Base-by-base conservation (phyloP, 2,888 invertebrate species). In the Frankliniella fusca region DNA sequence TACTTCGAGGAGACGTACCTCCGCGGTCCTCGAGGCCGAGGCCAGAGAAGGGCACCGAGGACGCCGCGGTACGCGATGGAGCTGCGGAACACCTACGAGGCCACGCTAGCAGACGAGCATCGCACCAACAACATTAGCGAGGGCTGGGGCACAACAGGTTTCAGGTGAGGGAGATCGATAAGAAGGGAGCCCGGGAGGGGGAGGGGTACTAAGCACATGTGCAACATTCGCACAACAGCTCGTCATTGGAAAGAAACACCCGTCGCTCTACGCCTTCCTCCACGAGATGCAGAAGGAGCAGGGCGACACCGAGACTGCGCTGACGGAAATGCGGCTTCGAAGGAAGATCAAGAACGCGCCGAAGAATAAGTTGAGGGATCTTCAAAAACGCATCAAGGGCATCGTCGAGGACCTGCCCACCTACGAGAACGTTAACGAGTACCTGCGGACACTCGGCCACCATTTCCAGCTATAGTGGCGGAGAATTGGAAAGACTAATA, bases 71-170 rank as follows among this genome's bases (percentile, higher is more conserved):
- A 80, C 20, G 48, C 23, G 2, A 1, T 49, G 18, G 48, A 80
- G 48, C 0, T 27, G 18, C 28, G 80, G 80, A 80, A 80, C 49
- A 7, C 48, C 18, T 27, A 80, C 49, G 80, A 80, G 49, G 80
- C 80, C 27, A 80, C 80, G 3, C 20, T 80, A 1, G 49, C 48
- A 18, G 49, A 80, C 49, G 49, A 48, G 28, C 80, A 80, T 8
- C 80, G 80, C 15, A 80, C 80, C 80, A 80, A 80, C 80, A 80
- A 80, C 20, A 27, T 80, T 2, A 49, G 48, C 80, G 80, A 80
- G 80, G 80, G 80, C 15, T 80, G 80, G n/a, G n/a, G 80, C 80
- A 80, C 80, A 80, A 80, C 28, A n/a, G 23, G 80, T 80, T 80
- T 8, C 80, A 80, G 80, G 48, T 48, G 3, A 18, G 65, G 18